Evolutionary conservation across 2,113 vertebrate genomes (phyloP), one percentile per base, ranked within the genome.

Genomic region (Brachyhypopomus occidentalis): DNA sequence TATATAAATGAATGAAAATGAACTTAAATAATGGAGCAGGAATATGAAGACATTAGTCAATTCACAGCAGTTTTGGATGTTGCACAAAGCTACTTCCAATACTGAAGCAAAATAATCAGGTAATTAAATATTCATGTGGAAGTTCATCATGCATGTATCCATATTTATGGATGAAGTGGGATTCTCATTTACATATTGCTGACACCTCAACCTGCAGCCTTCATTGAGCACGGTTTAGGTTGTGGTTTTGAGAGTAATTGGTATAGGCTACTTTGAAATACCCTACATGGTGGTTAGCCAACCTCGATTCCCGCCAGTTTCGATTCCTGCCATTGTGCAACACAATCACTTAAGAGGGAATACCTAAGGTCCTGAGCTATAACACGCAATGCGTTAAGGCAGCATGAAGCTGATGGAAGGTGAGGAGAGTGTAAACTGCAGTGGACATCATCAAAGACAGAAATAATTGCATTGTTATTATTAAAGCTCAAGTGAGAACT

Each of bases 101-200:
- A 93, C 94, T 94, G 92, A 94, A 91, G 91, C 93, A 94, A 95
- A 96, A 95, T 94, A 94, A 95, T 93, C 92, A 93, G 89, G 87
- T 92, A 92, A 95, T 96, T 92, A 95, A 95, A 95, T 95, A 95
- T 96, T 94, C 93, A 95, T 94, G 83, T 87, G 81, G 91, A 91
- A 92, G 93, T 94, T 95, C 92, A 95, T 95, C 95, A 95, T 96
- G 93, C 92, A 93, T 94, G 93, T 92, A 94, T 93, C 92, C 89
- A 92, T 91, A 93, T 94, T 93, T 90, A 81, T 93, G 94, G 94
- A 93, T 92, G 91, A 93, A 94, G 93, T 91, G 93, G 45, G 91
- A 90, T 92, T 91, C 92, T 70, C 23, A 69, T 79, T 83, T 75
- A 41, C 72, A 80, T 84, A 84, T 41, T 56, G 64, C 27, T 75